Conservation (phyloP, 2,888 invertebrate species). For the Netelia melanura region DNA sequence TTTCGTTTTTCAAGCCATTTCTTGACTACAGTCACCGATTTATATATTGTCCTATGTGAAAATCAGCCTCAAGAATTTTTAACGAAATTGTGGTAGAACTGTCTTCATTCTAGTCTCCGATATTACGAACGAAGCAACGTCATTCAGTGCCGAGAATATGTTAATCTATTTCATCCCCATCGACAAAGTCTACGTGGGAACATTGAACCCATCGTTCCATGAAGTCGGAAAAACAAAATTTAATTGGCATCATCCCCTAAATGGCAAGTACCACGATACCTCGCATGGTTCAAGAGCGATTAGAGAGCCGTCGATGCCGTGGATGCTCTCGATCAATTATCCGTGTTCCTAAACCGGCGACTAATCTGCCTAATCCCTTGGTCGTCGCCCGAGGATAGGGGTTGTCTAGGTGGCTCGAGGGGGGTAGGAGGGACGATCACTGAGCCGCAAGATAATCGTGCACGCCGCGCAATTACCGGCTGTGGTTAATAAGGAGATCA, state of each 20-base stretch:
- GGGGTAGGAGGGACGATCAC: conserved; percentile 74
- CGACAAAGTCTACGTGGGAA: not conserved
- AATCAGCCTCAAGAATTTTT: too few species aligned
- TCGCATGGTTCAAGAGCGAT: conserved; percentile 6
- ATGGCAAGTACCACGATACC: not conserved
- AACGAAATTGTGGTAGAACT: too few species aligned
- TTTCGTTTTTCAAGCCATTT: too few species aligned
- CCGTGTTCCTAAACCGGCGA: conserved; percentile 78
- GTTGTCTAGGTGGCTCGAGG: conserved; percentile 41
- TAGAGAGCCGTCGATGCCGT: conserved; percentile 53
- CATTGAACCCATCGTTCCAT: conserved; percentile 13
- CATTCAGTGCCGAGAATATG: too few species aligned
- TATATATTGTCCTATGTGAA: too few species aligned
- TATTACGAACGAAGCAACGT: too few species aligned
- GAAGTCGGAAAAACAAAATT: conserved; percentile 29
- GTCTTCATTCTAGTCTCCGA: too few species aligned
- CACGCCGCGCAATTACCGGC: conserved; percentile 82
- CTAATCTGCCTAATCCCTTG: conserved; percentile 84
- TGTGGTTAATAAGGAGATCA: conserved; percentile 85
- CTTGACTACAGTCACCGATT: too few species aligned
- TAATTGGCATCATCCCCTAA: conserved; percentile 50
- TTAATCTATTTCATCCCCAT: too few species aligned
- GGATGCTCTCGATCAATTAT: conserved; percentile 79
- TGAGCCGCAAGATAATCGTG: conserved; percentile 82
- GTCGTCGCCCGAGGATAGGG: conserved; percentile 49